phyloP scores from a whole-genome alignment of 2,888 invertebrate genomes.

The Salticus scenicus region DNA sequence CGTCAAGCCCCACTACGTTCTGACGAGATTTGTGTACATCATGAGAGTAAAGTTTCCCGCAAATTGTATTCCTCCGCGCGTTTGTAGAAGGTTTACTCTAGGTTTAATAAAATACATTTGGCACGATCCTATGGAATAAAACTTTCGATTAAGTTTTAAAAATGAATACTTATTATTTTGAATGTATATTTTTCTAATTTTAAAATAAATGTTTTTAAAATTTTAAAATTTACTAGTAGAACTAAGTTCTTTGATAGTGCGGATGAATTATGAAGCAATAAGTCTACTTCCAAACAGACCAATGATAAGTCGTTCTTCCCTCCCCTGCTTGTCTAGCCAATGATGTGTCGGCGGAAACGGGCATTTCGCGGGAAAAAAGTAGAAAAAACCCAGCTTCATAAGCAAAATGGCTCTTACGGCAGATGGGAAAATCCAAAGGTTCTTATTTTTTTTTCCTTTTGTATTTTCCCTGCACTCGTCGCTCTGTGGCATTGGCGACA shows the following conservation, averaged over 20 bases:
- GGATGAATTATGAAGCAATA: not conserved
- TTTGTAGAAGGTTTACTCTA: not conserved
- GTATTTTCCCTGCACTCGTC: too few relatives aligned
- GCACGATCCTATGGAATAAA: too few relatives aligned
- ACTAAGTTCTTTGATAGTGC: not conserved
- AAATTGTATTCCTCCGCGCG: conserved; percentile 57
- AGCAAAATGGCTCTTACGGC: not conserved
- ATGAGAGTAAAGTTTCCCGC: conserved; percentile 65
- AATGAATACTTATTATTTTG: too few relatives aligned
- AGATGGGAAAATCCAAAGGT: not conserved
- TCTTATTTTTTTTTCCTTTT: not conserved
- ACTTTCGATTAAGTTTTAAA: too few relatives aligned
- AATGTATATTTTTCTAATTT: too few relatives aligned
- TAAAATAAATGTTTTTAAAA: not conserved
- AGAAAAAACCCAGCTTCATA: not conserved
- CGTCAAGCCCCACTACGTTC: conserved; percentile 45
- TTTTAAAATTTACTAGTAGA: not conserved
- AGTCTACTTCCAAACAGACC: not conserved
- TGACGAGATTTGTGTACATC: conserved; percentile 51
- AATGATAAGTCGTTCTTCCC: not conserved
- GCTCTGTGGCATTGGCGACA: not conserved
- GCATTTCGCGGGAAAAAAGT: not conserved
- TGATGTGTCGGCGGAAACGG: conserved; percentile 1
- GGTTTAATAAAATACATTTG: too few relatives aligned
- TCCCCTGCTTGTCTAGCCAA: not conserved